phyloP scores from a whole-genome alignment of 35 echinoderm and acorn worm genomes.

The Acanthaster planci region DNA sequence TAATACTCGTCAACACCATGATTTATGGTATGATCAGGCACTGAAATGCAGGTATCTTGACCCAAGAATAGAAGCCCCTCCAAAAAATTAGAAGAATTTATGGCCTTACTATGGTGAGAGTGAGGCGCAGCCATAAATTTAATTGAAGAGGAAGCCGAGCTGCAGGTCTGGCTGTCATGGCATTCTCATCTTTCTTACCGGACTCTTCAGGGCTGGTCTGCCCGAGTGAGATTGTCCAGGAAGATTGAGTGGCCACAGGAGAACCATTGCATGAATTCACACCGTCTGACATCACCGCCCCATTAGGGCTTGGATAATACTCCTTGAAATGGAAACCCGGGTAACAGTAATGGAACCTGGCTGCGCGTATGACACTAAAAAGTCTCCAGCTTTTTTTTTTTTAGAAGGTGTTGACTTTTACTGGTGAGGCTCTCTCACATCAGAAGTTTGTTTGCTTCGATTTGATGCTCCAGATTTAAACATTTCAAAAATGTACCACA shows the following conservation, averaged over 20 bases:
- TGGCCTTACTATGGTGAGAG: background rate
- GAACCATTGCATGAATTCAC: background rate
- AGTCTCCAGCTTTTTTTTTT: no score
- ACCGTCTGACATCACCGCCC: background rate
- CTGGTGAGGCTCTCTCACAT: no score
- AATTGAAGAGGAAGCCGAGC: background rate
- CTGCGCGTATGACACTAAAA: no score
- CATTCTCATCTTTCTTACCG: background rate
- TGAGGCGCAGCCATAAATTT: background rate
- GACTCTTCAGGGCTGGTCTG: background rate
- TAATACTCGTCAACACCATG: no score
- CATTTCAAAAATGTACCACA: no score
- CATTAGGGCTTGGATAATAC: background rate
- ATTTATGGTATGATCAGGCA: background rate
- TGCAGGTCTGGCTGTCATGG: background rate
- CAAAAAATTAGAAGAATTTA: background rate
- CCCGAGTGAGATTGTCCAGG: no score
- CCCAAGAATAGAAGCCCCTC: background rate
- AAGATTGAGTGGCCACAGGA: no score
- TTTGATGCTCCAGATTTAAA: no score
- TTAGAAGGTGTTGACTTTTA: no score
- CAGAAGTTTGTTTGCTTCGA: no score
- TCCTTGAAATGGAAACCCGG: background rate
- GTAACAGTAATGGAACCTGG: conserved; percentile 6
- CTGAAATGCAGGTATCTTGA: background rate